Evolutionary conservation across 1,140 invertebrate genomes (phyloP).

Genomic region (Chironomus striatipennis): DNA sequence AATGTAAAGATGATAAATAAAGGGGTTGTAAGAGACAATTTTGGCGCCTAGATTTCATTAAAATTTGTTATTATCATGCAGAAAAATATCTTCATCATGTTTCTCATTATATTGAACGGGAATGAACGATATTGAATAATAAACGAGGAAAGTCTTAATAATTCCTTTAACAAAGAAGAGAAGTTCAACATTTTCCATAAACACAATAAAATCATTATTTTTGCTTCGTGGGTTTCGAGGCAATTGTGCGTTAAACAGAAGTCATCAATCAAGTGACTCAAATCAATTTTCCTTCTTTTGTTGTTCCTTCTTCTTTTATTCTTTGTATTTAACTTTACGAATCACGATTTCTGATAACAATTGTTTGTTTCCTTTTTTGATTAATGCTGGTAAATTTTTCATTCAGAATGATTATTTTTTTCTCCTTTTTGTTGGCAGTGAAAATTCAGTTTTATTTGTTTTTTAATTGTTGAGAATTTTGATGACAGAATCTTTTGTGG

Average conservation of each 20-base stretch:
- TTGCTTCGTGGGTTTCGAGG: not conserved
- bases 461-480: too few species aligned
- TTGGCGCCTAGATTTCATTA: constrained; percentile 5
- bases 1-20: not conserved
- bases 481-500: too few species aligned
- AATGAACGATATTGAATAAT: not conserved
- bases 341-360: constrained; percentile 2
- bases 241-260: constrained; percentile 6
- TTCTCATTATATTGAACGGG: not conserved
- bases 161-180: not conserved
- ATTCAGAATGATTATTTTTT: not conserved
- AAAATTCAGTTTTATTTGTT: too few species aligned
- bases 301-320: not conserved
- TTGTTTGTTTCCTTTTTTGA: constrained; percentile 9
- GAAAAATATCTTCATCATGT: not conserved
- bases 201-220: constrained; percentile 8
- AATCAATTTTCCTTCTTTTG: constrained; percentile 8
- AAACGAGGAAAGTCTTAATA: too few species aligned
- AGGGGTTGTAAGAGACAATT: not conserved
- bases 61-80: not conserved
- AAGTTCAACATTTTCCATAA: not conserved
- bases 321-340: not conserved
- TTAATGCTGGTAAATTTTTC: constrained; percentile 4
- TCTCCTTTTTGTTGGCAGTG: too few species aligned
- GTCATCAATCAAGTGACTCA: constrained; percentile 12